Conservation (phyloP, 2,113 vertebrate genomes). For the Sinocyclocheilus rhinocerous region DNA sequence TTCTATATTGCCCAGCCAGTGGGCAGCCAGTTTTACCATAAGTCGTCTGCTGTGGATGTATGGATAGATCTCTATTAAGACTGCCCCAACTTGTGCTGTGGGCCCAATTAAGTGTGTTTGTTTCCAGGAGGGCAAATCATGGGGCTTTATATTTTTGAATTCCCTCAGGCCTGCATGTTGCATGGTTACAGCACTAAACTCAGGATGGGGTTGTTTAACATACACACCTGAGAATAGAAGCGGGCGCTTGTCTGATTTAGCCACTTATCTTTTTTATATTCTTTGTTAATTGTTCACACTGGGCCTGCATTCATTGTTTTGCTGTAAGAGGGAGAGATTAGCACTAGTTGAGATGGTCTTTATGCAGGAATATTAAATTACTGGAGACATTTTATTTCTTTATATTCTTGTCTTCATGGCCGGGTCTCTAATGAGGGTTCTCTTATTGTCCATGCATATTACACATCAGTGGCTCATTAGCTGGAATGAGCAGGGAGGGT, state of each 20-base stretch:
- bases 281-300: constrained; percentile 24
- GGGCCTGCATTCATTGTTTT: constrained; percentile 36
- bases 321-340: constrained; percentile 55
- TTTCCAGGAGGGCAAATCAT: background rate
- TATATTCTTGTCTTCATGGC: constrained; percentile 76
- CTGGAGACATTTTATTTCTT: constrained; percentile 70
- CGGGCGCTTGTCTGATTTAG: constrained; percentile 40
- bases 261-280: constrained; percentile 34
- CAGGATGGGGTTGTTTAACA: constrained; percentile 21
- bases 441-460: constrained; percentile 79
- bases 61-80: constrained; percentile 36
- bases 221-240: constrained; percentile 40
- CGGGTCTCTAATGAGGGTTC: constrained; percentile 77
- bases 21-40: background rate
- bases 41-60: constrained; percentile 11
- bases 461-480: constrained; percentile 82
- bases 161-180: constrained; percentile 23
- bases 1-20: background rate
- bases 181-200: constrained; percentile 40
- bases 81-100: constrained; percentile 18
- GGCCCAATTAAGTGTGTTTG: constrained; percentile 45
- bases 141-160: constrained; percentile 8
- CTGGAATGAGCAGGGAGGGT: constrained; percentile 75
- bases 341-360: constrained; percentile 67
- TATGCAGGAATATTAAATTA: constrained; percentile 79